Percentiles rank a stretch among this genome's conserved stretches.
These are phyloP conservation scores for Apeira syringaria DNA, from an alignment of 2,888 invertebrate genomes.

Conservation along the genomic window DNA sequence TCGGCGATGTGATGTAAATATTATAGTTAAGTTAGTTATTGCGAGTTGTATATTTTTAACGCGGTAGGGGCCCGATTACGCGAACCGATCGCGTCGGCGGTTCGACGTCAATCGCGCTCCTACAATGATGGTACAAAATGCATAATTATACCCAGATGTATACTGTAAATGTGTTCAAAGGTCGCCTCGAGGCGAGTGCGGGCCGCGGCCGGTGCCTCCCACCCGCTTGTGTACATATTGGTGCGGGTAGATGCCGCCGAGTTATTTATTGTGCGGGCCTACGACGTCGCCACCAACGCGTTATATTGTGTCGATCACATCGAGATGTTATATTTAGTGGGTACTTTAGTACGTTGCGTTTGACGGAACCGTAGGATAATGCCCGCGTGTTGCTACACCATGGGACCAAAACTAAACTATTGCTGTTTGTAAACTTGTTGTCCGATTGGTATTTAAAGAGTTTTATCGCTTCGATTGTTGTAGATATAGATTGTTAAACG, in stretches of 20 bases:
- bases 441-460: conserved; percentile 58
- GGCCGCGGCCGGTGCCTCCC: conserved; percentile 20
- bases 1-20: conserved; percentile 39
- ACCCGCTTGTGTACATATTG: conserved; percentile 44
- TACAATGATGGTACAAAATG: conserved; percentile 72
- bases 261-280: conserved; percentile 32
- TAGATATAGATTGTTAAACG: conserved; percentile 59
- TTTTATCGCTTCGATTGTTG: conserved; percentile 73
- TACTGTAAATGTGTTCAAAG: conserved; percentile 35
- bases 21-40: conserved; percentile 36
- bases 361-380: conserved; percentile 14
- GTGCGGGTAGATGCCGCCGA: conserved; percentile 23
- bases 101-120: conserved; percentile 39
- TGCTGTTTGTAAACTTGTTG: conserved; percentile 56
- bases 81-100: conserved; percentile 38
- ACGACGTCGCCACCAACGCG: conserved; percentile 19
- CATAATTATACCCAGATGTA: conserved; percentile 52
- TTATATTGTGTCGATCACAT: conserved; percentile 65
- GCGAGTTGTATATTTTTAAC: conserved; percentile 53
- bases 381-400: conserved; percentile 42
- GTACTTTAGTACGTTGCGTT: conserved; percentile 28
- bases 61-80: conserved; percentile 64
- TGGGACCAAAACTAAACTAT: conserved; percentile 74
- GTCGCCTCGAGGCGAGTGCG: conserved; percentile 18
- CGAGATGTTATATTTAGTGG: conserved; percentile 54